Evolutionary conservation across 2,113 vertebrate species (phyloP).

Genomic region (Hyaena hyaena): DNA sequence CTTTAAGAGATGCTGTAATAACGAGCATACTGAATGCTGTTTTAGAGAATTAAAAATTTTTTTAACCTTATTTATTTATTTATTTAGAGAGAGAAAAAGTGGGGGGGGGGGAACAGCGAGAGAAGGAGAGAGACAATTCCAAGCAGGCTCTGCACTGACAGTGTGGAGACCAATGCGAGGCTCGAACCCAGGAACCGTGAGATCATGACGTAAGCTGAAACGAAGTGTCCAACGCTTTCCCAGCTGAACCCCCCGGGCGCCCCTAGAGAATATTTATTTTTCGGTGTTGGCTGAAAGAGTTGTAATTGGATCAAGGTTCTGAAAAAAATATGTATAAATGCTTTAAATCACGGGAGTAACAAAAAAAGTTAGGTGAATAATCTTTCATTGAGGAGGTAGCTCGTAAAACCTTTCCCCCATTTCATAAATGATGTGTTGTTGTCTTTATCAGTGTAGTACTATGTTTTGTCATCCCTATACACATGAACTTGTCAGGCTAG

Average conservation of each 20-base stretch:
- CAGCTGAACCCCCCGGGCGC: no score
- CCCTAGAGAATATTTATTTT: constrained; percentile 12
- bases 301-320: not conserved
- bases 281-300: constrained; percentile 23
- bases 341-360: constrained; percentile 28
- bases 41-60: not conserved
- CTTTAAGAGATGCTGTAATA: not conserved
- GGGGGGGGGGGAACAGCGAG: no score
- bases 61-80: no score
- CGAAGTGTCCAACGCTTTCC: no score
- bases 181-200: no score
- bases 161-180: no score
- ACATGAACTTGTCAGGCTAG: constrained; percentile 50
- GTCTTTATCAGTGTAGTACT: not conserved
- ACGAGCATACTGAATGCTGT: not conserved
- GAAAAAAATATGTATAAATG: not conserved
- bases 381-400: not conserved
- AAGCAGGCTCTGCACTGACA: no score
- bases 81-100: no score
- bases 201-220: no score
- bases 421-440: constrained; percentile 29
- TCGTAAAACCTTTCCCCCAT: not conserved
- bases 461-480: constrained; percentile 41
- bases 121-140: no score
- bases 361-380: constrained; percentile 24